Base-by-base conservation (phyloP, 2,797 vertebrate species). In the Mormyrus proboscirostris region DNA sequence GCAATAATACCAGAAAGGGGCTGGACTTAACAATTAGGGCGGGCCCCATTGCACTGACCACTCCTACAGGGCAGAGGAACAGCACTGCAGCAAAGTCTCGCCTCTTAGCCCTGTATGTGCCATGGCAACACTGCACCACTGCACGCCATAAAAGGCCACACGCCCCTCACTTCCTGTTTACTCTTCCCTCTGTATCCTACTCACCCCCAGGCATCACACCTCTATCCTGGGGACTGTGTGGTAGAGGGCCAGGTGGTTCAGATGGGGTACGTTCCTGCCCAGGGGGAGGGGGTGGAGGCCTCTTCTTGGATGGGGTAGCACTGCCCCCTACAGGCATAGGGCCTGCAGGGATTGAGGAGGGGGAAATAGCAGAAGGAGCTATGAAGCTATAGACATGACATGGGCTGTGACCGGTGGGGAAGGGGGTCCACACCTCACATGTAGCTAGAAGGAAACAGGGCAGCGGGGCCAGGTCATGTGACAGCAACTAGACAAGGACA, bases 231-330 rank as follows among this genome's bases (percentile, higher is more conserved):
- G 96, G 95, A 93, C 96, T 96, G 91, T 96, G 97, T 94, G 96
- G 96, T 94, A 97, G 95, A 89, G 97, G 97, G 94, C 96, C 97
- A 93, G 97, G 97, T 94, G 97, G 97, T 94, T 98, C 97, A 83
- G 97, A 97, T 90, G 97, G 96, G 91, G 97, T 97, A 95, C 97
- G 96, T 96, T 98, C 97, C 95, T 98, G 97, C 95, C 97, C 97
- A 85, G 97, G 97, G 93, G 97, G 97, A 92, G 97, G 97, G 95
- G 97, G 97, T 92, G 97, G 97, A 92, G 97, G 96, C 94, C 96
- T 96, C 96, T 98, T 98, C 96, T 98, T 97, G 94, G 96, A 97
- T 92, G 97, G 95, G 93, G 97, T 97, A 94, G 96, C 96, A 94
- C 96, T 97, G 94, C 97, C 96, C 93, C 96, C 96, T 93, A 95